Evolutionary conservation across 1,140 invertebrate genomes (phyloP), one percentile per base, ranked within the genome.

Genomic region (Drosophila setifemur): DNA sequence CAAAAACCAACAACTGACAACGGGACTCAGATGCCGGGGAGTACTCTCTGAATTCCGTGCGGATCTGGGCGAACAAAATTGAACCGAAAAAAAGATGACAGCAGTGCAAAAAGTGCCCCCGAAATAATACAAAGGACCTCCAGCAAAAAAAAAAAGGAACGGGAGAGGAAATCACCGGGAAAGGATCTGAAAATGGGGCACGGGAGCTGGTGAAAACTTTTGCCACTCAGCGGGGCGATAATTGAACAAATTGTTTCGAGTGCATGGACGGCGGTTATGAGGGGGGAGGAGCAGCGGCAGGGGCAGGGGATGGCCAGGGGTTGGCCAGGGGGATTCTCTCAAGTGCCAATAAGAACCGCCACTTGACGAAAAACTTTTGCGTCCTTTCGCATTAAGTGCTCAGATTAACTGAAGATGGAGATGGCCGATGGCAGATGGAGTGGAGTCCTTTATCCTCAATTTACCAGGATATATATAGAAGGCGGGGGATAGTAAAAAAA

Each of bases 191-290:
- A 26, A 7, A 3, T 28, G 4, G 14, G 11, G 49, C 1, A 23
- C 6, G 23, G 52, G 45, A 52, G 75, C 55, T 45, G 61, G 71
- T n/a, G 76, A 85, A 85, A 72, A 72, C 49, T 83, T 83, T 85
- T 79, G 58, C 75, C 75, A 78, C 74, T 78, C 74, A 58, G 57
- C 69, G 50, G 28, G 79, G 75, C 81, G 70, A 79, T 85, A 85
- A 85, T 86, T 85, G 81, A 85, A 85, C 81, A 85, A 85, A 85
- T 85, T 85, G 81, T 85, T 85, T 85, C 75, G 67, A 85, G 81
- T 76, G 71, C 79, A 86, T 37, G 33, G 5, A 23, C 2, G 64
- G 35, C 42, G 52, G 28, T n/a, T n/a, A n/a, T n/a, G n/a, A n/a
- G n/a, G n/a, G 60, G 57, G 29, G 26, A 39, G 31, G 40, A 14